A percentile compares a stretch with the other conserved stretches of the same genome.
Evolutionary conservation across 2,113 vertebrate species (phyloP).

Genomic region (Mungos mungo): DNA sequence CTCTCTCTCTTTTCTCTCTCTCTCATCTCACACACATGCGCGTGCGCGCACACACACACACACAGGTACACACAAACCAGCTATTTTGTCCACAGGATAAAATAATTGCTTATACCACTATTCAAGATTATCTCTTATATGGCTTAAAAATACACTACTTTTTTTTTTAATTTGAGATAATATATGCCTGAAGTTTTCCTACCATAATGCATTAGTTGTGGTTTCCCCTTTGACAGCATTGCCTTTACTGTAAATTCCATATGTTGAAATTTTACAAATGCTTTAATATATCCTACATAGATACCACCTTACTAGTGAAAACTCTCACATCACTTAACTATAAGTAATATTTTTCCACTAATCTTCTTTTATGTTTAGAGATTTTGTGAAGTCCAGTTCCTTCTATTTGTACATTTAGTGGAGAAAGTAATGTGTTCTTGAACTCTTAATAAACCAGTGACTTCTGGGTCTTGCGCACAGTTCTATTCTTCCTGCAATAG

Average conservation of each 20-base stretch:
- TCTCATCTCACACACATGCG: neutral
- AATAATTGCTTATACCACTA: neutral
- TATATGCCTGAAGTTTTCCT: neutral
- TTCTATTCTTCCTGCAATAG: neutral
- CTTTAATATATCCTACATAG: neutral
- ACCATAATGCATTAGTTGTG: neutral
- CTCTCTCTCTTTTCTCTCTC: neutral
- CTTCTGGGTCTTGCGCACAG: neutral
- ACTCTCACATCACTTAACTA: neutral
- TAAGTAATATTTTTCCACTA: neutral
- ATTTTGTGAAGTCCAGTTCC: neutral
- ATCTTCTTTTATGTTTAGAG: neutral
- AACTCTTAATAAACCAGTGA: neutral
- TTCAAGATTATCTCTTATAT: neutral
- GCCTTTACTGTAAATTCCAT: neutral
- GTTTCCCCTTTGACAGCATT: neutral
- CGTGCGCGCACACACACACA: neutral
- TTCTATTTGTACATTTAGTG: neutral
- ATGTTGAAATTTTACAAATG: neutral
- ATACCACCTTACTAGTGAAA: neutral
- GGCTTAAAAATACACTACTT: neutral
- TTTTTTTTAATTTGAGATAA: neutral
- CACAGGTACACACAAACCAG: accelerated
- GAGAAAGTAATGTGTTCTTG: neutral
- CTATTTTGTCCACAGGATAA: neutral